Conservation (phyloP, 1,140 invertebrate genomes). For the Tetragonula clypearis region DNA sequence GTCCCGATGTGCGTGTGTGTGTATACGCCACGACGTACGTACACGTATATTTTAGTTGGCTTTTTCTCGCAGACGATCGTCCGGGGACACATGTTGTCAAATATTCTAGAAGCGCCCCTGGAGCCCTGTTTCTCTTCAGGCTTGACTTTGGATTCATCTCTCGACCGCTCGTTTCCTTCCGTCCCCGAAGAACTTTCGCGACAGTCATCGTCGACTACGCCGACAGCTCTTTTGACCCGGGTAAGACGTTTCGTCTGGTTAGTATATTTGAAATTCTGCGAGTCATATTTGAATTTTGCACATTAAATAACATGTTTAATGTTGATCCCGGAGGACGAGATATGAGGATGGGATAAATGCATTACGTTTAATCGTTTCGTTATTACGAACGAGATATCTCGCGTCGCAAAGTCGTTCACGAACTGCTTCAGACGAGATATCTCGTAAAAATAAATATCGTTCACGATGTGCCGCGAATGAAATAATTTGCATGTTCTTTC, state of each 20-base stretch:
- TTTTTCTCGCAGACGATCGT: conserved; percentile 54
- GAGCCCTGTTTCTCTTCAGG: conserved; percentile 62
- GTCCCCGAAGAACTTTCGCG: conserved; percentile 50
- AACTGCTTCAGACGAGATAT: too few relatives aligned
- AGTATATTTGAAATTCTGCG: conserved; percentile 40
- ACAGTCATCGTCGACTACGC: conserved; percentile 24
- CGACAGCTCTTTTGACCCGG: conserved; percentile 41
- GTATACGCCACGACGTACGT: not conserved
- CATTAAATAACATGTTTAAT: not conserved
- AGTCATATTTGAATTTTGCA: too few relatives aligned
- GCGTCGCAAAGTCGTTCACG: too few relatives aligned
- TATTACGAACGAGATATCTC: too few relatives aligned
- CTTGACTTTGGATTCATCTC: conserved; percentile 63
- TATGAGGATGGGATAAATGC: too few relatives aligned
- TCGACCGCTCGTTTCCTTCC: conserved; percentile 54
- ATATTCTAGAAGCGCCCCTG: conserved; percentile 58
- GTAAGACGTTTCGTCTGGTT: not conserved
- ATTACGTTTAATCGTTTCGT: too few relatives aligned
- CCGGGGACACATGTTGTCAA: conserved; percentile 69
- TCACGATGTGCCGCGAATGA: too few relatives aligned
- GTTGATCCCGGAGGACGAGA: not conserved
- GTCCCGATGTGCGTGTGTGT: not conserved
- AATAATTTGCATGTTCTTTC: too few relatives aligned
- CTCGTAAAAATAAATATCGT: too few relatives aligned
- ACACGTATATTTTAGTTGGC: conserved; percentile 39